Percentiles rank a stretch among this genome's conserved stretches.
Evolutionary conservation across 2,113 vertebrate species (phyloP).

Genomic region (Pheucticus melanocephalus): DNA sequence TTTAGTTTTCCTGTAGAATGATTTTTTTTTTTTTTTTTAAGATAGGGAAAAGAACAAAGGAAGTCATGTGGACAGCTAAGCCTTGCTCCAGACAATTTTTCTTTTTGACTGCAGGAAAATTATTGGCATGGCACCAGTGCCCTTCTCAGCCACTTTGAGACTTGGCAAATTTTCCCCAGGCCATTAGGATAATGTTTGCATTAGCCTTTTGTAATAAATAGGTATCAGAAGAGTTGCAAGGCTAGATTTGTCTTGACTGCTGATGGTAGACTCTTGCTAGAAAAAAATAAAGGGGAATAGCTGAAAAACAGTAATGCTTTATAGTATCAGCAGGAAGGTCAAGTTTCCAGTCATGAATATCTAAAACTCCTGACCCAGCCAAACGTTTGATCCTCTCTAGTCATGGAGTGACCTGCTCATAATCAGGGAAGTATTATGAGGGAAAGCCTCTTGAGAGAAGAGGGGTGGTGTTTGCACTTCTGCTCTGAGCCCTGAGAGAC

Average conservation of each 20-base stretch:
- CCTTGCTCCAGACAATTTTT: not conserved
- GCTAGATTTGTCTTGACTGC: not conserved
- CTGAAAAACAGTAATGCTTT: not conserved
- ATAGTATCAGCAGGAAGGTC: not conserved
- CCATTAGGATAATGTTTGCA: not conserved
- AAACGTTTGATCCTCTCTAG: not conserved
- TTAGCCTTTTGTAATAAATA: not conserved
- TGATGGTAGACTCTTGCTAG: not conserved
- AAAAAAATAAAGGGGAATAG: not conserved
- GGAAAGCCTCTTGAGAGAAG: not conserved
- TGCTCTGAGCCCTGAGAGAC: not conserved
- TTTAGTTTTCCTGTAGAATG: not conserved
- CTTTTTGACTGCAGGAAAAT: not conserved
- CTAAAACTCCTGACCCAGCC: not conserved
- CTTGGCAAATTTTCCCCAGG: not conserved
- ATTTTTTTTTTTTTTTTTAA: not conserved
- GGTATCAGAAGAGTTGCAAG: not conserved
- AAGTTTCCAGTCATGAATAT: not conserved
- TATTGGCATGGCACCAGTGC: not conserved
- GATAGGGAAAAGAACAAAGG: not conserved
- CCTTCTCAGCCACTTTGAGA: constrained; percentile 9
- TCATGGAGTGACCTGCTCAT: not conserved
- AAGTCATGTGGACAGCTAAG: not conserved
- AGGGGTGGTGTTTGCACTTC: not conserved
- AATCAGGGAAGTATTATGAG: not conserved